Base-by-base conservation (phyloP, 2,113 vertebrate genomes). In the Equus przewalskii region DNA sequence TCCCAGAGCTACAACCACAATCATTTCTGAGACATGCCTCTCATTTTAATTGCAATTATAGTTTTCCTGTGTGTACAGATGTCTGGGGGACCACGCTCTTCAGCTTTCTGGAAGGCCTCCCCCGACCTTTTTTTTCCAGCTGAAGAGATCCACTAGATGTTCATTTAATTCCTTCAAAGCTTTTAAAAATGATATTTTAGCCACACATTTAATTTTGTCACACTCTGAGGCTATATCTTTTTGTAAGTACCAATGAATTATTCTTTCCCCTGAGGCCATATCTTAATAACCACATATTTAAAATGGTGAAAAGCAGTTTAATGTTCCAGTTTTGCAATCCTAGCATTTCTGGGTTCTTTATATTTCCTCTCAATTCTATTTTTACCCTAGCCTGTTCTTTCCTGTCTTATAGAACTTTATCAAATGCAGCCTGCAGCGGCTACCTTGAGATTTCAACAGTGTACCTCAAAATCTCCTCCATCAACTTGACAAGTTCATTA, bases 251-350 rank as follows among this genome's bases (percentile, higher is more conserved):
- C 28, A 70, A 24, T 84, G 2, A 65, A 76, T 72, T 49, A 86
- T 88, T 49, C 21, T 69, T 94, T 92, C 11, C 26, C 24, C 10
- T 56, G 56, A 82, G 54, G 22, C n/a, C 75, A 69, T 86, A 73
- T 91, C 15, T 72, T 89, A 95, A 75, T 89, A 91, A 69, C 11
- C 7, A 13, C 75, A 64, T 41, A 91, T 79, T 85, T 93, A 72
- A 79, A 69, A 96, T n/a, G 7, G 67, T 44, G 19, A 90, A 92
- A 87, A 96, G 21, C 2, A 88, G 10, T 51, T 93, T 78, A 85
- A 72, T 12, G 91, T 91, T 69, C 69, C 13, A 91, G 14, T 82
- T 89, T 81, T 95, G 14, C 4, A 92, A 28, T 80, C 33, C 16
- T 75, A 75, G 13, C n/a, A 67, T 46, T 95, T 80, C 14, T 84